Evolutionary conservation across 1,140 invertebrate genomes (phyloP).

Genomic region (Habropoda laboriosa): DNA sequence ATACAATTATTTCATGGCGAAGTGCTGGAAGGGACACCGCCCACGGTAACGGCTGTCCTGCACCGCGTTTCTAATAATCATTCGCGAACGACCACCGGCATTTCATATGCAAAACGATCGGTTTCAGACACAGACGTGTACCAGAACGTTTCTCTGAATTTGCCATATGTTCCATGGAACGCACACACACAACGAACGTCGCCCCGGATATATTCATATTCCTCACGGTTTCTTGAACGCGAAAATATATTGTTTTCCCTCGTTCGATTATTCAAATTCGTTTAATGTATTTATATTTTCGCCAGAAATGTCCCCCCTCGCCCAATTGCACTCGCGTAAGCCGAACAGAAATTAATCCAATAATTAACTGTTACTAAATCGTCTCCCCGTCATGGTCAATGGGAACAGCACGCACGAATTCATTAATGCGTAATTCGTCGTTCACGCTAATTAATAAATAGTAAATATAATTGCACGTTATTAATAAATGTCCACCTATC

Average conservation of each 20-base stretch:
- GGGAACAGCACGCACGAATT: no score
- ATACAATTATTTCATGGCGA: slow-evolving; percentile 62
- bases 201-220: no score
- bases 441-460: slow-evolving; percentile 27
- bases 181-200: no score
- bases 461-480: slow-evolving; percentile 10
- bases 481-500: slow-evolving; percentile 18
- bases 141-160: no score
- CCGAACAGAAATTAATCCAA: background rate
- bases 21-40: slow-evolving; percentile 15
- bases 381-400: no score
- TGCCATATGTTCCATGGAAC: no score
- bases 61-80: slow-evolving; percentile 63
- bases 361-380: background rate
- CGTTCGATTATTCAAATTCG: background rate
- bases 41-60: background rate
- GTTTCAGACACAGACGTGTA: slow-evolving; percentile 21
- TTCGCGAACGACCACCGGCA: slow-evolving; percentile 44
- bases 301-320: no score
- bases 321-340: no score
- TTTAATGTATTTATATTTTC: background rate
- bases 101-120: slow-evolving; percentile 61
- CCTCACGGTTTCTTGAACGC: no score
- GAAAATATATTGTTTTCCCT: no score
- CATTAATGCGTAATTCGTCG: background rate